Evolutionary conservation across 2,888 invertebrate genomes (phyloP).

Genomic region (Esperia sulphurella): DNA sequence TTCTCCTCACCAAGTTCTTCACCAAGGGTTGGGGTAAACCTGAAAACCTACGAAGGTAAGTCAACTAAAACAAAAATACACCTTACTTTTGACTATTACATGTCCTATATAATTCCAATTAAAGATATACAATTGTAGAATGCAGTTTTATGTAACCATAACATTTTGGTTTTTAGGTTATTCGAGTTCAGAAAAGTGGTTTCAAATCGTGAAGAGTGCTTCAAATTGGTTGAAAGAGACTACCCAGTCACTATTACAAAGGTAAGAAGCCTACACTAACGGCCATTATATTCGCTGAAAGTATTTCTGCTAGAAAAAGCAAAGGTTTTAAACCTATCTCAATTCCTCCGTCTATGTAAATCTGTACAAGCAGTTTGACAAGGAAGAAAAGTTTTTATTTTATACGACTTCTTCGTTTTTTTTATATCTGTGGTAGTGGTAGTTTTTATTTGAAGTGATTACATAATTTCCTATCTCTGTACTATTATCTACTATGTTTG

Average conservation of each 20-base stretch:
- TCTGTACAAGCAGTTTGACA: too few relatives aligned
- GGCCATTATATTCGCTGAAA: too few relatives aligned
- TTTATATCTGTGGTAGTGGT: too few relatives aligned
- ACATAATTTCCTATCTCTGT: too few relatives aligned
- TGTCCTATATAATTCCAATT: neutral
- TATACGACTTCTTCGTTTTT: too few relatives aligned
- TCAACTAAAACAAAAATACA: neutral
- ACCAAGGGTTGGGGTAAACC: slow-evolving; percentile 98
- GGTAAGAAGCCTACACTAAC: slow-evolving; percentile 62
- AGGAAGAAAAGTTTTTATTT: too few relatives aligned
- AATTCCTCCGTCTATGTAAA: too few relatives aligned
- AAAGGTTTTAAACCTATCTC: too few relatives aligned
- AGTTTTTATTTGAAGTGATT: too few relatives aligned
- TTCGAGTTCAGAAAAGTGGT: slow-evolving; percentile 94
- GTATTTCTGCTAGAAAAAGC: too few relatives aligned
- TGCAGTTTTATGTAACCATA: slow-evolving; percentile 14
- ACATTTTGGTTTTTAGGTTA: slow-evolving; percentile 81
- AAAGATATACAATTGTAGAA: neutral
- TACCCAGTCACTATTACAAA: slow-evolving; percentile 93
- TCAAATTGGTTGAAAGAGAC: slow-evolving; percentile 87
- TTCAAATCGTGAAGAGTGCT: slow-evolving; percentile 90
- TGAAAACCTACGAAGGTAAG: slow-evolving; percentile 90
- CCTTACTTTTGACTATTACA: neutral
- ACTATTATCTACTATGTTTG: too few relatives aligned
- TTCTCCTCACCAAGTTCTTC: slow-evolving; percentile 94